phyloP scores from a whole-genome alignment of 2,888 invertebrate genomes.

The Machimus rusticus region DNA sequence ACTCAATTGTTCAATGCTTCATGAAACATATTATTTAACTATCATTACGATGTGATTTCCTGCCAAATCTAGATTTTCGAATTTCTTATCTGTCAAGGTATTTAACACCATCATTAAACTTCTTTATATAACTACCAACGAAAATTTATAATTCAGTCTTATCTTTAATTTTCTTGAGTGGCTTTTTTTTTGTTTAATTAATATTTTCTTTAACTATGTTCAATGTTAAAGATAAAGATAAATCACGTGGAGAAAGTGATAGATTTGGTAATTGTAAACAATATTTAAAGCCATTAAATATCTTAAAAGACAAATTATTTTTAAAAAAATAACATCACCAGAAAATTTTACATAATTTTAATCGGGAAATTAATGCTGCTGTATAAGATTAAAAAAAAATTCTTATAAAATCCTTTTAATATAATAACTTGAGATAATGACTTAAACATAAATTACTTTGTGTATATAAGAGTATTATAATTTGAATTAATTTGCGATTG shows the following conservation, averaged over 20 bases:
- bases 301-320: not conserved
- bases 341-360: too few relatives aligned
- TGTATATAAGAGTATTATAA: too few relatives aligned
- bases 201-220: not conserved
- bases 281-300: not conserved
- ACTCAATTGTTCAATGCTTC: not conserved
- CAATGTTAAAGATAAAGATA: not conserved
- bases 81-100: not conserved
- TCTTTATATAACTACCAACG: not conserved
- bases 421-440: too few relatives aligned
- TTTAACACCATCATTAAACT: not conserved
- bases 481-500: too few relatives aligned
- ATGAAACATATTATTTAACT: not conserved
- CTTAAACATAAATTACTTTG: too few relatives aligned
- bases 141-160: not conserved
- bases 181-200: not conserved
- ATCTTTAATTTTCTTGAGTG: not conserved
- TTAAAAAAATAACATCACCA: not conserved
- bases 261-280: not conserved
- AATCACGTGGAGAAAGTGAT: not conserved
- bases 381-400: too few relatives aligned
- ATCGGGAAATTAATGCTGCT: too few relatives aligned
- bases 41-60: not conserved
- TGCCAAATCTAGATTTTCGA: not conserved
- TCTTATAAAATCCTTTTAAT: too few relatives aligned